A percentile compares a stretch with the other conserved stretches of the same genome.
phyloP scores from a whole-genome alignment of 2,113 vertebrate genomes.

The Alethe diademata region DNA sequence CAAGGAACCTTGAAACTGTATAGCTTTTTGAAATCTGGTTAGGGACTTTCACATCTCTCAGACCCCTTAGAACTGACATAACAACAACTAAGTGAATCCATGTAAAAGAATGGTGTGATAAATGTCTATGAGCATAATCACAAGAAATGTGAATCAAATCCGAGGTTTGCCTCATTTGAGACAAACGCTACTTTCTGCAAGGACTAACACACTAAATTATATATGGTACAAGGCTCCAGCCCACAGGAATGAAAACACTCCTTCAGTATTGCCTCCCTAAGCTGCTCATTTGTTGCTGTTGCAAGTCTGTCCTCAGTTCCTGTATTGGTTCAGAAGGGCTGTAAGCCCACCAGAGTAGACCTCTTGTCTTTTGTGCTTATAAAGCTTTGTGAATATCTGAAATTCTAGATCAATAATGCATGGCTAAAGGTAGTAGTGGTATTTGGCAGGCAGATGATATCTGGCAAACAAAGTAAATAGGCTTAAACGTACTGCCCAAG shows the following conservation, averaged over 20 bases:
- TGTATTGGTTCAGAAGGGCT: background rate
- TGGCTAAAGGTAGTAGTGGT: background rate
- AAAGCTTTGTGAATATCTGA: background rate
- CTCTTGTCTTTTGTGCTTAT: background rate
- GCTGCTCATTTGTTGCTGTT: background rate
- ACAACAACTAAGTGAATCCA: accelerated
- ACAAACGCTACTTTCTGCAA: background rate
- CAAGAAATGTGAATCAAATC: background rate
- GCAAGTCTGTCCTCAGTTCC: background rate
- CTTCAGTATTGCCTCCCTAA: background rate
- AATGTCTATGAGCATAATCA: background rate
- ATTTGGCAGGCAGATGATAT: background rate
- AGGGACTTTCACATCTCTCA: background rate
- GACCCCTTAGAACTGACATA: background rate
- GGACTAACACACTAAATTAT: background rate
- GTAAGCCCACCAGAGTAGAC: background rate
- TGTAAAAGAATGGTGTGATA: background rate
- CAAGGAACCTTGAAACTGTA: background rate
- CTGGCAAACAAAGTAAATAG: background rate
- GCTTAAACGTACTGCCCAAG: background rate
- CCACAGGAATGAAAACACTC: background rate
- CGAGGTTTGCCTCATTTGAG: background rate
- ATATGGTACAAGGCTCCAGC: background rate
- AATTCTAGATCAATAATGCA: background rate
- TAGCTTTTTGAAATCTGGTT: background rate